Evolutionary conservation across 2,113 vertebrate species (phyloP), one percentile per base, ranked within the genome.

Genomic region (Psammodynastes pulverulentus): DNA sequence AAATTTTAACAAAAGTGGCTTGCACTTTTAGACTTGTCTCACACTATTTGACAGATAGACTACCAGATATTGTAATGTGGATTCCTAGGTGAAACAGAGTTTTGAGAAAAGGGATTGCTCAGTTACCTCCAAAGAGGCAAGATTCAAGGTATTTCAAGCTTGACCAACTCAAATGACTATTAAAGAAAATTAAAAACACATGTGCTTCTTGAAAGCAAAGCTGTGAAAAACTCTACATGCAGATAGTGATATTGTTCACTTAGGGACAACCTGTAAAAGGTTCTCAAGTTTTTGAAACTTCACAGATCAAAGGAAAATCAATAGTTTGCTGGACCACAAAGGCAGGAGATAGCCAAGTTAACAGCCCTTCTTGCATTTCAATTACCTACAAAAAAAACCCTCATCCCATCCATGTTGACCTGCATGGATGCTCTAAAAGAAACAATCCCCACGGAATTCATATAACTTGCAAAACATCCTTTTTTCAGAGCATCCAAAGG

Each of bases 141-240:
- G 94, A 92, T 91, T 48, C 39, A 91, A 89, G 5, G 84, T 88
- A 91, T 94, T 92, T 49, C 91, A 94, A 54, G 79, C 0, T 51
- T 45, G 87, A 51, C 53, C 92, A 89, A 58, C 94, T 94, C 84
- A 94, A 12, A 53, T 4, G 34, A 46, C 39, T 91, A 84, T 89
- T 89, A n/a, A 51, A 94, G 56, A 93, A 94, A 95, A 92, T 88
- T n/a, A 94, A 23, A 39, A 91, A 43, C 79, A n/a, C 8, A 5
- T 0, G 0, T 13, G 1, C 0, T 1, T 51, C 34, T 24, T n/a
- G 1, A 96, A 34, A 94, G 43, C 13, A 48, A 91, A 87, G 84
- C 88, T 87, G 52, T 17, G 87, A 91, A 58, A 94, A 93, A 48
- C 53, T 13, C 58, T 21, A 84, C 0, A 90, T 0, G 13, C 24